Evolutionary conservation across 2,113 vertebrate genomes (phyloP).

Genomic region (Xiphophorus hellerii): DNA sequence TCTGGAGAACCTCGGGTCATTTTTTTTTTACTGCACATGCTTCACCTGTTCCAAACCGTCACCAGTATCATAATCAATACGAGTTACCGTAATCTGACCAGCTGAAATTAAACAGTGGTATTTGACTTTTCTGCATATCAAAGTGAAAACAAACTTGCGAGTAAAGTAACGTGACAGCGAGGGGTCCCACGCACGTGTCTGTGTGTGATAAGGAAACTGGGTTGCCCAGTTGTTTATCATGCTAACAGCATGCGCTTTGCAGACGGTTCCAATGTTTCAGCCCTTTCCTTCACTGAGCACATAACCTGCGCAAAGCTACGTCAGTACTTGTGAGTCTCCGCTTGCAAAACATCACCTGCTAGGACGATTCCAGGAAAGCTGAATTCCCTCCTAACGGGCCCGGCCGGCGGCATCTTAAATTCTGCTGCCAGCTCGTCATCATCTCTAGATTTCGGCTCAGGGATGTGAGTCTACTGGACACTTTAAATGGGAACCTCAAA

Average conservation of each 20-base stretch:
- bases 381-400: constrained; percentile 14
- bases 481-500: not conserved
- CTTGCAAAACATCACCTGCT: constrained; percentile 13
- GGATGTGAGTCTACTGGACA: constrained; percentile 5
- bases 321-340: not conserved
- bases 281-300: constrained; percentile 1
- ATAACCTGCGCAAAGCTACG: not conserved
- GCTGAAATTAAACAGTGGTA: not conserved
- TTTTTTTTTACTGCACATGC: not conserved
- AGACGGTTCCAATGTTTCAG: not conserved
- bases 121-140: not conserved
- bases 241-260: not conserved
- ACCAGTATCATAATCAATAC: not conserved
- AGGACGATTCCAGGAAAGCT: constrained; percentile 21
- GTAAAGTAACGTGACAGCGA: not conserved
- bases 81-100: not conserved
- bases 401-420: constrained; percentile 8
- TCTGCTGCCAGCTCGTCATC: constrained; percentile 3
- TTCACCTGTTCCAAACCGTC: not conserved
- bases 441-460: not conserved
- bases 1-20: not conserved
- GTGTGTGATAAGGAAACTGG: not conserved
- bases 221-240: not conserved
- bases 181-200: not conserved
- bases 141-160: not conserved